Percentiles rank a stretch among this genome's conserved stretches.
Conservation (phyloP, 1,140 invertebrate species). For the Asbolus verrucosus region DNA sequence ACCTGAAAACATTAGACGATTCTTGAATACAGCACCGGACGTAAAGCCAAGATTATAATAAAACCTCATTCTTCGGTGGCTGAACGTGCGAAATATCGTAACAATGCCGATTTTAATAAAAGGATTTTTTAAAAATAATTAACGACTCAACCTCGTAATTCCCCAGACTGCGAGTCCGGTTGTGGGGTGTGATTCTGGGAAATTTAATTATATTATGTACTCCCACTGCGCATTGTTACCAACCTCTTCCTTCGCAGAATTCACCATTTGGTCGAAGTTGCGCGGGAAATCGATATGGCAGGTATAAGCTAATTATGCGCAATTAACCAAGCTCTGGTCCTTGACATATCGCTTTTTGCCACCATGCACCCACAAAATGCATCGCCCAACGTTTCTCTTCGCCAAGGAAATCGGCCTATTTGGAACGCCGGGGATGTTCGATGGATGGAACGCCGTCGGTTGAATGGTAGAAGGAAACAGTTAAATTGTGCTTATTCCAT, state of each 20-base stretch:
- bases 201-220: constrained; percentile 1
- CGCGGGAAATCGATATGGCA: constrained; percentile 5
- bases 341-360: background rate
- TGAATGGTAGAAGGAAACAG: too few species aligned
- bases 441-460: too few species aligned
- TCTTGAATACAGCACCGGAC: constrained; percentile 25
- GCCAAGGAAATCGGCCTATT: too few species aligned
- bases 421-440: too few species aligned
- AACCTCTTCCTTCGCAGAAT: constrained; percentile 1
- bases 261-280: background rate
- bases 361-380: background rate
- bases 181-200: background rate
- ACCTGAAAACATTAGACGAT: constrained; percentile 40
- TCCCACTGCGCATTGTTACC: constrained; percentile 7
- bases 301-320: background rate
- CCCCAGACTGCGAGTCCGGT: too few species aligned
- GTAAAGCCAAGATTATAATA: background rate
- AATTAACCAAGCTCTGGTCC: background rate
- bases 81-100: too few species aligned
- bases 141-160: too few species aligned
- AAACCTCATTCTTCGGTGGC: too few species aligned
- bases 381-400: too few species aligned
- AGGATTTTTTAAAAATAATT: too few species aligned
- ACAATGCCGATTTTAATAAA: too few species aligned
- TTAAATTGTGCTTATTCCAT: too few species aligned